These are phyloP conservation scores for Drosophila ogumai DNA, from an alignment of 1,140 invertebrate species.

Conservation along the genomic window DNA sequence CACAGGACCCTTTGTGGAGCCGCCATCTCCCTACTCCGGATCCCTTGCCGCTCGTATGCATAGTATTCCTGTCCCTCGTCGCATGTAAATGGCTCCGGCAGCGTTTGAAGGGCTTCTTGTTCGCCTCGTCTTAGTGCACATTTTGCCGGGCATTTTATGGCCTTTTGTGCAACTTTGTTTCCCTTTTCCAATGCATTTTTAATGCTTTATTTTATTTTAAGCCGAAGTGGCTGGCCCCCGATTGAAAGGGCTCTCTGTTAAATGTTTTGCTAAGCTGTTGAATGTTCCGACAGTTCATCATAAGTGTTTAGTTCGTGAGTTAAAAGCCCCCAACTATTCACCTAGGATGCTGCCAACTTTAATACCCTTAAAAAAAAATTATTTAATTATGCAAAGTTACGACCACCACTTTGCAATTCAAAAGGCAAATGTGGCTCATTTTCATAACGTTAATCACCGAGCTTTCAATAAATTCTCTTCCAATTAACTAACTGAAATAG, in stretches of 20 bases:
- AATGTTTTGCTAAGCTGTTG: constrained; percentile 4
- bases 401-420: constrained; percentile 4
- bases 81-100: constrained; percentile 37
- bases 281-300: neutral
- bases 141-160: constrained; percentile 32
- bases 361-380: neutral
- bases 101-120: constrained; percentile 33
- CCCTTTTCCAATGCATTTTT: constrained; percentile 48
- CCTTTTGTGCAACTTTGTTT: constrained; percentile 40
- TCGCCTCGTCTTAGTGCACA: constrained; percentile 21
- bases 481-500: constrained; percentile 9
- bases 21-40: constrained; percentile 2
- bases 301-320: neutral
- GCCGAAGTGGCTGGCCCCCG: constrained; percentile 1
- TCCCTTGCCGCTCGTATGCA: neutral
- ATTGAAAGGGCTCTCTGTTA: neutral
- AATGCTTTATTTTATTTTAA: constrained; percentile 38
- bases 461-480: constrained; percentile 8
- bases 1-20: constrained; percentile 16
- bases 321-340: neutral
- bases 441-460: constrained; percentile 19
- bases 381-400: constrained; percentile 10
- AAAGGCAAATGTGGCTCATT: constrained; percentile 8
- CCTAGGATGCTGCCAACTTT: neutral
- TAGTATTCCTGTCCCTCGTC: neutral